Evolutionary conservation across 2,888 invertebrate genomes (phyloP).

Genomic region (Maniola hyperantus): DNA sequence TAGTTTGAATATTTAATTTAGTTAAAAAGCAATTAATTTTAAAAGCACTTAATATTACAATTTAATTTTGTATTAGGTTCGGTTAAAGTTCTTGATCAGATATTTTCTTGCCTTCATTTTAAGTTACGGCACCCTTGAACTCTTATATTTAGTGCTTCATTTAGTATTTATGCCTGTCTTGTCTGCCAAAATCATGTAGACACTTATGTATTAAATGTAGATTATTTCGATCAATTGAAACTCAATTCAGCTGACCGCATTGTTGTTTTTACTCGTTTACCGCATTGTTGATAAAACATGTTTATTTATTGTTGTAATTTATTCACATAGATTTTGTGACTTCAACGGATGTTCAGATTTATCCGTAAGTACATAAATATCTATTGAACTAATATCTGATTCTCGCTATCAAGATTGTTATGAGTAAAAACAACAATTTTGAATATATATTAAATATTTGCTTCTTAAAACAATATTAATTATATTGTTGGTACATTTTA

Average conservation of each 20-base stretch:
- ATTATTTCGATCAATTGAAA: constrained; percentile 53
- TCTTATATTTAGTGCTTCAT: background rate
- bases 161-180: background rate
- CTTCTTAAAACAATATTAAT: background rate
- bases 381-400: background rate
- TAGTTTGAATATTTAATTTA: background rate
- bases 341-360: constrained; percentile 5
- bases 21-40: background rate
- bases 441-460: background rate
- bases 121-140: background rate
- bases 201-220: background rate
- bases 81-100: background rate
- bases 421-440: too few species aligned
- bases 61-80: background rate
- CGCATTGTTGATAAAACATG: constrained; percentile 43
- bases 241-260: constrained; percentile 62
- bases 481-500: too few species aligned
- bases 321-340: constrained; percentile 9
- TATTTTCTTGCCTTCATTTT: background rate
- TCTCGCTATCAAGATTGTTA: background rate
- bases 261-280: constrained; percentile 64
- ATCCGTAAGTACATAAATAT: background rate
- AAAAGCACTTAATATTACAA: background rate
- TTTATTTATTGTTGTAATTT: constrained; percentile 18
- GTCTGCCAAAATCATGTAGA: background rate